Conservation (phyloP, 92 coral and sea anemone genomes). For the Meandrina meandrites region DNA sequence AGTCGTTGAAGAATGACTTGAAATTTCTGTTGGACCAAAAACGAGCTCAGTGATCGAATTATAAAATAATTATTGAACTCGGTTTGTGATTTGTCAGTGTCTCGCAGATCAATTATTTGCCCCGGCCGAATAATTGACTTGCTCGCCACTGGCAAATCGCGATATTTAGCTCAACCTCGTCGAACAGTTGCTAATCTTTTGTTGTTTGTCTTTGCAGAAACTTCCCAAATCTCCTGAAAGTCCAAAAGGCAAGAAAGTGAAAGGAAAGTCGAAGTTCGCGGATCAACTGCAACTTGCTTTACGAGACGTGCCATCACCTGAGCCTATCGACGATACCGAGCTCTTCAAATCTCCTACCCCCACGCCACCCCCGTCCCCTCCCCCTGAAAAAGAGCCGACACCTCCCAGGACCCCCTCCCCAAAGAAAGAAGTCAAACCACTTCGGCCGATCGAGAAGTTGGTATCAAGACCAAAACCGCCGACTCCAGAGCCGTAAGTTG, state of each 20-base stretch:
- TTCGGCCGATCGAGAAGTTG: conserved; percentile 79
- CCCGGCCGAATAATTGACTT: no score
- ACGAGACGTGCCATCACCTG: conserved; percentile 78
- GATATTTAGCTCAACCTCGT: no score
- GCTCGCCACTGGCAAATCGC: no score
- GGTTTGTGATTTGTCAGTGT: no score
- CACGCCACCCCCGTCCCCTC: conserved; percentile 81
- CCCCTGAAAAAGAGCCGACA: conserved; percentile 71
- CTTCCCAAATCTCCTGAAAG: conserved; percentile 66
- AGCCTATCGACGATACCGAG: conserved; percentile 54
- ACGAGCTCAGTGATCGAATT: no score
- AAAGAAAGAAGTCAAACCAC: conserved; percentile 68
- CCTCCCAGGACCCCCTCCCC: conserved; percentile 64
- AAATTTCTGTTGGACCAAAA: no score
- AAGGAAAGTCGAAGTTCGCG: conserved; percentile 54
- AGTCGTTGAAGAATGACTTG: no score
- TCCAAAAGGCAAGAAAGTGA: conserved; percentile 56
- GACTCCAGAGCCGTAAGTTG: conserved; percentile 86
- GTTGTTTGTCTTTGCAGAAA: conserved; percentile 38
- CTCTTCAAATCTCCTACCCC: conserved; percentile 79
- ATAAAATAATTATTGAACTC: no score
- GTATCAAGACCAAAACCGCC: conserved; percentile 81
- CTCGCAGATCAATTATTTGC: no score
- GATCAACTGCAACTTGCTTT: conserved; percentile 77
- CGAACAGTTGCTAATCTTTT: no score